Base-by-base conservation (phyloP, 2,888 invertebrate genomes). In the Lasioglossum leucozonium region DNA sequence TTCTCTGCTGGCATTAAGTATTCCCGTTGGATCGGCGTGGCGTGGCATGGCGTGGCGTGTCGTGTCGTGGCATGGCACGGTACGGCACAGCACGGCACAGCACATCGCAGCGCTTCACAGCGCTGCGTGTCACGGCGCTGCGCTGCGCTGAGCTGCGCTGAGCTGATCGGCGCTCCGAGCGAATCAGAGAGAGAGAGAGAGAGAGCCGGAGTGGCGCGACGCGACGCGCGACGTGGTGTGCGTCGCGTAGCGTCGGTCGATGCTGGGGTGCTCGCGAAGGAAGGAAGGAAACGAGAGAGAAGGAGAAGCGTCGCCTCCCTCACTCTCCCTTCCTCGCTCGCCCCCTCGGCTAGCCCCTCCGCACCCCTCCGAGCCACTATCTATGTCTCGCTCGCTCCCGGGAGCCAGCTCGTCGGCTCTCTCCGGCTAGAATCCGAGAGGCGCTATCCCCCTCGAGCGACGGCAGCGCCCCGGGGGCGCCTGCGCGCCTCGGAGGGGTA, bases 1-100 rank as follows among this genome's bases (percentile, higher is more conserved):
- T 81, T 82, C 86, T 80, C 89, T 89, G 89, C 89, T 91, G 91
- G 93, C 94, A 94, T 94, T 94, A 93, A 94, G 94, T 93, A 94
- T 94, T 94, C 94, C 93, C 93, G 94, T 94, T 94, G 94, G 94
- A 55, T 81, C 76, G 81, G 82, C 79, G 87, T 75, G 88, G 84
- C 87, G 88, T 79, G 87, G 82, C 72, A 84, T 72, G 81, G 85
- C 73, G 71, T 77, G 3, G 62, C 62, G 3, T 4, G 30, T n/a
- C n/a, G n/a, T n/a, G n/a, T n/a, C 62, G 4, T 2, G 3, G 62
- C 62, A 8, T 4, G 30, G 16, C 26, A 16, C 13, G 22, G 10
- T n/a, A 3, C 5, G n/a, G n/a, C 55, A n/a, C 10, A 0, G 55
- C 55, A n/a, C 10, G 16, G 16, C 30, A 18, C 16, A 16, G 30